phyloP scores from a whole-genome alignment of 2,888 invertebrate species.

The Malthinus seriepunctatus region DNA sequence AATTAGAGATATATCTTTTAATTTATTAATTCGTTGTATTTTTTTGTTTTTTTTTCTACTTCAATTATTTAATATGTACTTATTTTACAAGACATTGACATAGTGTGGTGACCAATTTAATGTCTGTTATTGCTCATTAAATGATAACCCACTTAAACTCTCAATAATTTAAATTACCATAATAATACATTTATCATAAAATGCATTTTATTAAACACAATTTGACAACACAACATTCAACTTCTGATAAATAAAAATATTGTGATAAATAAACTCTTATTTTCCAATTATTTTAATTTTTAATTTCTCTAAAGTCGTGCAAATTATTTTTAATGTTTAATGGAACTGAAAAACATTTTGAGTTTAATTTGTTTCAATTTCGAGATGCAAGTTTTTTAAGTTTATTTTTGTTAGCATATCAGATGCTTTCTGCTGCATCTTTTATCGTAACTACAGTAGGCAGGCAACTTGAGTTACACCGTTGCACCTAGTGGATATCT shows the following conservation, averaged over 20 bases:
- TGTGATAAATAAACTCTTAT: neutral
- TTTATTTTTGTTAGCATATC: neutral
- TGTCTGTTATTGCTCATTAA: constrained; percentile 1
- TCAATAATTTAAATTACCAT: neutral
- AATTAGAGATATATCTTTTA: neutral
- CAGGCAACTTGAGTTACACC: constrained; percentile 16
- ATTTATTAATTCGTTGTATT: neutral
- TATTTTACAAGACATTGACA: neutral
- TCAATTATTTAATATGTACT: neutral
- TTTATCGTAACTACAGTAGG: neutral
- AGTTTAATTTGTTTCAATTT: too few species aligned
- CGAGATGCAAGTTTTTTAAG: neutral
- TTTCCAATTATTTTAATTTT: neutral
- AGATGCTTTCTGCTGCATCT: neutral
- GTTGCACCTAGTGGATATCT: constrained; percentile 2
- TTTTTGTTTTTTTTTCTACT: neutral
- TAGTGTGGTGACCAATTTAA: neutral
- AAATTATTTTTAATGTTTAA: too few species aligned
- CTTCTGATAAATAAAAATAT: neutral
- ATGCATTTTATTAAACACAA: too few species aligned
- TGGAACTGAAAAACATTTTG: too few species aligned
- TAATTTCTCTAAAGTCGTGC: neutral
- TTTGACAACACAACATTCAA: too few species aligned
- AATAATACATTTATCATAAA: too few species aligned
- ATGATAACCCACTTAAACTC: constrained; percentile 1